A percentile compares a stretch with the other conserved stretches of the same genome.
Conservation (phyloP, 2,113 vertebrate species). For the Nesospiza acunhae region DNA sequence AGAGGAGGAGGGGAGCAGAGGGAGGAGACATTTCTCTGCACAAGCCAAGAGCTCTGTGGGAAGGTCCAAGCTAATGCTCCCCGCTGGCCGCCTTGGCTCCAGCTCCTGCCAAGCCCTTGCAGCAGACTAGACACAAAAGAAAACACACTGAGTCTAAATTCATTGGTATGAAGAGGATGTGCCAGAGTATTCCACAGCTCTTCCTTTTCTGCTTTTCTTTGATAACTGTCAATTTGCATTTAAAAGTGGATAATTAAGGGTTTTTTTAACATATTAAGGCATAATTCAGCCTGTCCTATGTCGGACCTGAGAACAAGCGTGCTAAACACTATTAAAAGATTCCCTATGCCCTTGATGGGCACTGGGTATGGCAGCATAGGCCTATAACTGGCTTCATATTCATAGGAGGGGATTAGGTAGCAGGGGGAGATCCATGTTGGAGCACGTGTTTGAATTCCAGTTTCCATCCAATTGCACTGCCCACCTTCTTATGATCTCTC, state of each 20-base stretch:
- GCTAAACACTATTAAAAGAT: background rate
- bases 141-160: conserved; percentile 42
- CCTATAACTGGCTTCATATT: background rate
- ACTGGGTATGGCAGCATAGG: background rate
- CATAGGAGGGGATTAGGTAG: background rate
- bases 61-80: conserved; percentile 49
- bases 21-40: background rate
- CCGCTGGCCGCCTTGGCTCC: conserved; percentile 34
- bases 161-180: conserved; percentile 33
- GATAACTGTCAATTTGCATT: conserved; percentile 41
- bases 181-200: conserved; percentile 55
- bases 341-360: background rate
- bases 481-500: background rate
- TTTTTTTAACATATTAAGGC: background rate
- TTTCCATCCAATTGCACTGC: background rate
- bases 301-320: background rate
- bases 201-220: conserved; percentile 39
- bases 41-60: conserved; percentile 62
- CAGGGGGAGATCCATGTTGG: background rate
- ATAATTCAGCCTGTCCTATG: background rate
- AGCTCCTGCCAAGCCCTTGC: conserved; percentile 51
- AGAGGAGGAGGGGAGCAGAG: conserved; percentile 3
- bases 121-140: conserved; percentile 61
- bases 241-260: background rate
- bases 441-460: background rate